Conservation (phyloP, 2,888 invertebrate species). For the Scotopteryx bipunctaria region DNA sequence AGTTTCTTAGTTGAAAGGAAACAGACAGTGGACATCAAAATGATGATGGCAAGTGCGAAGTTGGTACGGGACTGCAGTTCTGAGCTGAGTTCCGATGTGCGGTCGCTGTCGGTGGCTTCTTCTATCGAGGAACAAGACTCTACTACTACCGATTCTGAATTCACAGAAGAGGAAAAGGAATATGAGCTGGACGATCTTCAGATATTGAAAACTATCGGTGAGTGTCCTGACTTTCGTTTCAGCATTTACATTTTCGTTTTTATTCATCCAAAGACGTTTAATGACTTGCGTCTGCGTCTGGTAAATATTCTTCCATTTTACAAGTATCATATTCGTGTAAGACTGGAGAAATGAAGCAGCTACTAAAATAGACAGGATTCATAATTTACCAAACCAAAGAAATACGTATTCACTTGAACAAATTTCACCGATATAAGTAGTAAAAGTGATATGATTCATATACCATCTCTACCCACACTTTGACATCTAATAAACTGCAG, state of each 20-base stretch:
- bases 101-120: slow-evolving; percentile 78
- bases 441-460: slow-evolving; percentile 50
- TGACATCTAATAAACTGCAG: slow-evolving; percentile 39
- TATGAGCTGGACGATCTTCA: slow-evolving; percentile 91
- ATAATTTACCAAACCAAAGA: slow-evolving; percentile 45
- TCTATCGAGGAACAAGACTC: slow-evolving; percentile 83
- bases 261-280: neutral
- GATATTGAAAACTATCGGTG: slow-evolving; percentile 94
- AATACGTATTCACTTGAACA: slow-evolving; percentile 39
- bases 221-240: slow-evolving; percentile 64
- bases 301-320: slow-evolving; percentile 1
- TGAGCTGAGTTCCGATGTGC: slow-evolving; percentile 76
- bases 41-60: slow-evolving; percentile 83
- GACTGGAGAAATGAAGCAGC: slow-evolving; percentile 31
- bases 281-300: slow-evolving; percentile 1
- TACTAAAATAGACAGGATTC: slow-evolving; percentile 34
- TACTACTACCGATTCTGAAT: slow-evolving; percentile 82
- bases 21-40: slow-evolving; percentile 45
- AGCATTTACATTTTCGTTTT: neutral
- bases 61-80: slow-evolving; percentile 81
- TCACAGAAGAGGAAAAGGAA: slow-evolving; percentile 84
- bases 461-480: slow-evolving; percentile 45
- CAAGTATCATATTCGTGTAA: slow-evolving; percentile 1
- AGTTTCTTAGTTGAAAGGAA: slow-evolving; percentile 27
- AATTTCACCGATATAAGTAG: slow-evolving; percentile 44